phyloP scores from a whole-genome alignment of 1,140 invertebrate species.

The Idris sp. region DNA sequence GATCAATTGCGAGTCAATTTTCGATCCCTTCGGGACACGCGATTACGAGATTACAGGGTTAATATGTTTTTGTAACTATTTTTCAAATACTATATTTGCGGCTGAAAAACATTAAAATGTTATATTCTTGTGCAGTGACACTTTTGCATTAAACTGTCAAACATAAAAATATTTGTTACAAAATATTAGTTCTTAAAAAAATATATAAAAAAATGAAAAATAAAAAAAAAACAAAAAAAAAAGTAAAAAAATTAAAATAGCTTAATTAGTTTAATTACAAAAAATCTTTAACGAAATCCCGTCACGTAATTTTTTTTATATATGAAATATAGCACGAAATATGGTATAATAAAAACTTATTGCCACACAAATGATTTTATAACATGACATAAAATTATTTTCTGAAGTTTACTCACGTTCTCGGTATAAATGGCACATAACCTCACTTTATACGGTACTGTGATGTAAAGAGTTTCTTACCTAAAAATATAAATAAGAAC shows the following conservation, averaged over 20 bases:
- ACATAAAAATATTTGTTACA: background rate
- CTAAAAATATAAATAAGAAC: conserved; percentile 48
- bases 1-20: conserved; percentile 55
- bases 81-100: too few relatives aligned
- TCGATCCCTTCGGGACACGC: conserved; percentile 23
- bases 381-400: conserved; percentile 24
- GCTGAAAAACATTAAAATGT: too few relatives aligned
- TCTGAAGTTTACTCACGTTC: conserved; percentile 41
- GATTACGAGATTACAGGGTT: conserved; percentile 37
- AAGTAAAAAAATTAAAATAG: too few relatives aligned
- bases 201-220: too few relatives aligned
- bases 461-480: conserved; percentile 35
- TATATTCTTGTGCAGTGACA: too few relatives aligned
- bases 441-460: conserved; percentile 17
- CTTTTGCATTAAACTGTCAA: conserved; percentile 1
- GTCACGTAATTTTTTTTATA: background rate
- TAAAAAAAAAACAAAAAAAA: too few relatives aligned
- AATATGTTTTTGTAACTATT: too few relatives aligned
- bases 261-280: too few relatives aligned
- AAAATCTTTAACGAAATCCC: too few relatives aligned
- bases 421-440: conserved; percentile 16
- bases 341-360: conserved; percentile 10
- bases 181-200: too few relatives aligned
- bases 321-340: conserved; percentile 1
- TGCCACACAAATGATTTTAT: conserved; percentile 9